Evolutionary conservation across 2,888 invertebrate species (phyloP).

Genomic region (Julus scandinavius): DNA sequence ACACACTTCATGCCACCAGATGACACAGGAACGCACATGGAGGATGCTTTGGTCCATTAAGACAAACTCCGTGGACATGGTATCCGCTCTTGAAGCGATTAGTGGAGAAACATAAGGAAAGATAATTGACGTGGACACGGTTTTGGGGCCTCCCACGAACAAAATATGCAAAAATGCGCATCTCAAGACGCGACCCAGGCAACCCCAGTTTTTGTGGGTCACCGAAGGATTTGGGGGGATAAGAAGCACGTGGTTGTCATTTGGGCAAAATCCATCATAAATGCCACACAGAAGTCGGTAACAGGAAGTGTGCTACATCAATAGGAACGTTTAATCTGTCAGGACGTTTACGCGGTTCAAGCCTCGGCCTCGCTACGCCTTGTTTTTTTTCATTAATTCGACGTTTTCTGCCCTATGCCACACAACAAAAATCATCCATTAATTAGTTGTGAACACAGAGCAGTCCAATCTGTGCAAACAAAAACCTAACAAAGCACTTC

Average conservation of each 20-base stretch:
- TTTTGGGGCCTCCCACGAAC: conserved; percentile 30
- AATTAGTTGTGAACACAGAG: conserved; percentile 43
- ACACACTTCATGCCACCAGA: neutral
- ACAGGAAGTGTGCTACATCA: conserved; percentile 35
- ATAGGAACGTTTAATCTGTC: conserved; percentile 13
- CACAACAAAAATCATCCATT: conserved; percentile 44
- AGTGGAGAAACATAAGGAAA: neutral
- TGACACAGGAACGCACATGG: neutral
- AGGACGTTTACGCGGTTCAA: neutral
- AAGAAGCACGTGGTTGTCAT: conserved; percentile 4
- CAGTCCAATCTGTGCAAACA: conserved; percentile 38
- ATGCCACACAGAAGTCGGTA: conserved; percentile 17
- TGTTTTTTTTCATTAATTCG: neutral
- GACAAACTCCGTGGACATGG: neutral
- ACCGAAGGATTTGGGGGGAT: neutral
- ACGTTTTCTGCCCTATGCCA: neutral
- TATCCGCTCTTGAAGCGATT: neutral
- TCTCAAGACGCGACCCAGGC: neutral
- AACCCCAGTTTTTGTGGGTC: neutral
- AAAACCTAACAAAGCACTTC: conserved; percentile 37
- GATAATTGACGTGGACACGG: neutral
- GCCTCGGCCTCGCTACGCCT: neutral
- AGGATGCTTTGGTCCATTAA: neutral
- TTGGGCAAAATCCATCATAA: conserved; percentile 20
- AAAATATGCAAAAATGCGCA: neutral